Percentiles rank a stretch among this genome's conserved stretches.
Evolutionary conservation across 2,113 vertebrate species (phyloP).

Genomic region (Rhinoptilus africanus): DNA sequence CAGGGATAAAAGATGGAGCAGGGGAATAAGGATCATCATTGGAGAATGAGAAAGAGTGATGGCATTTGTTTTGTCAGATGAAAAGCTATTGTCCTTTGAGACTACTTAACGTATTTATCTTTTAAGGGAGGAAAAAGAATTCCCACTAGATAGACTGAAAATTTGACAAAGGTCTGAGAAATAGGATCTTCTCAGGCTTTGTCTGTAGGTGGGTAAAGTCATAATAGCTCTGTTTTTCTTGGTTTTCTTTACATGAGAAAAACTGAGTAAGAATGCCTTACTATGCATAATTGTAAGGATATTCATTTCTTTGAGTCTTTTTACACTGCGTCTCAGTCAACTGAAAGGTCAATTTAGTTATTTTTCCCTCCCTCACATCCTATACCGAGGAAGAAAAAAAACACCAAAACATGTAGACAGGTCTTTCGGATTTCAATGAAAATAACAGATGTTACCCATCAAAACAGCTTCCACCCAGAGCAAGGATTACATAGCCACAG

Average conservation of each 20-base stretch:
- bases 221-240: conserved; percentile 72
- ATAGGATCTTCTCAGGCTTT: conserved; percentile 73
- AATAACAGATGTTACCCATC: conserved; percentile 54
- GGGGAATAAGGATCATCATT: background rate
- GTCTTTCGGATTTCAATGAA: conserved; percentile 53
- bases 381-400: background rate
- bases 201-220: conserved; percentile 71
- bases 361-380: conserved; percentile 55
- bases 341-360: conserved; percentile 53
- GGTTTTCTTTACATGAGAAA: conserved; percentile 77
- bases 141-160: conserved; percentile 63
- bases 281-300: conserved; percentile 60
- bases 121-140: conserved; percentile 49
- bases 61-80: conserved; percentile 61
- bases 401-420: conserved; percentile 24
- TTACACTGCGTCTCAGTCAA: conserved; percentile 36
- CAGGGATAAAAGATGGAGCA: background rate
- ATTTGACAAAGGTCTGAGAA: conserved; percentile 71
- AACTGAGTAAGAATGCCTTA: conserved; percentile 62
- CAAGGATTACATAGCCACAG: background rate
- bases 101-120: conserved; percentile 67
- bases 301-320: conserved; percentile 56
- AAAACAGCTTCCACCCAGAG: conserved; percentile 27
- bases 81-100: conserved; percentile 36
- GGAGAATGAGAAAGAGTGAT: background rate